Evolutionary conservation across 2,888 invertebrate genomes (phyloP).

Genomic region (Drosophila peninsularis): DNA sequence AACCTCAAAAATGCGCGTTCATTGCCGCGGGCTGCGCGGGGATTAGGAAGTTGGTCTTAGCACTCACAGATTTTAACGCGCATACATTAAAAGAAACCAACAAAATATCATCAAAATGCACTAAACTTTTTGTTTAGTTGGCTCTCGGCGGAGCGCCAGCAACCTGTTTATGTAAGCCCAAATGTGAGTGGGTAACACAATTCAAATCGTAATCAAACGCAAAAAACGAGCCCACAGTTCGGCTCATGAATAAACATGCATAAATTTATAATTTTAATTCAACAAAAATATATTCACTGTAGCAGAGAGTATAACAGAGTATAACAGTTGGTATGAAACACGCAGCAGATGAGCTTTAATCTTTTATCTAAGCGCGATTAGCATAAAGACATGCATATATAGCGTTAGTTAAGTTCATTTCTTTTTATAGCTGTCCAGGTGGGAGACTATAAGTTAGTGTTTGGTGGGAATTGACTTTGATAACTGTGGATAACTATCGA

Average conservation of each 20-base stretch:
- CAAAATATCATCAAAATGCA: constrained; percentile 63
- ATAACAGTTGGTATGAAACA: background rate
- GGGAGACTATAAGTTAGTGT: background rate
- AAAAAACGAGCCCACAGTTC: constrained; percentile 24
- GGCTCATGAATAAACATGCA: constrained; percentile 73
- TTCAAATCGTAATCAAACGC: constrained; percentile 37
- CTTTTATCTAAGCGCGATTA: background rate
- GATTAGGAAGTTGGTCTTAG: constrained; percentile 14
- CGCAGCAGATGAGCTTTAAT: background rate
- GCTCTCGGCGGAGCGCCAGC: constrained; percentile 17
- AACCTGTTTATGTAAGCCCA: constrained; percentile 59
- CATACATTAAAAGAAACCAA: constrained; percentile 62
- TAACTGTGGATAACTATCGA: background rate
- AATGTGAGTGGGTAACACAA: constrained; percentile 39
- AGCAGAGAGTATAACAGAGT: background rate
- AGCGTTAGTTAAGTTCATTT: background rate
- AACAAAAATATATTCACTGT: background rate
- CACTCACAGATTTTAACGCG: constrained; percentile 40
- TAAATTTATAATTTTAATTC: constrained; percentile 52
- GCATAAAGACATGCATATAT: background rate
- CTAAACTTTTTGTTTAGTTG: constrained; percentile 73
- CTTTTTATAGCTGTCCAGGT: too few species aligned
- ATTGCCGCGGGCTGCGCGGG: constrained; percentile 1
- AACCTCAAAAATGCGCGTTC: constrained; percentile 22
- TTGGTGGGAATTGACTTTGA: background rate